Evolutionary conservation across 2,888 invertebrate genomes (phyloP), one percentile per base, ranked within the genome.

Genomic region (Liodrosophila aerea): DNA sequence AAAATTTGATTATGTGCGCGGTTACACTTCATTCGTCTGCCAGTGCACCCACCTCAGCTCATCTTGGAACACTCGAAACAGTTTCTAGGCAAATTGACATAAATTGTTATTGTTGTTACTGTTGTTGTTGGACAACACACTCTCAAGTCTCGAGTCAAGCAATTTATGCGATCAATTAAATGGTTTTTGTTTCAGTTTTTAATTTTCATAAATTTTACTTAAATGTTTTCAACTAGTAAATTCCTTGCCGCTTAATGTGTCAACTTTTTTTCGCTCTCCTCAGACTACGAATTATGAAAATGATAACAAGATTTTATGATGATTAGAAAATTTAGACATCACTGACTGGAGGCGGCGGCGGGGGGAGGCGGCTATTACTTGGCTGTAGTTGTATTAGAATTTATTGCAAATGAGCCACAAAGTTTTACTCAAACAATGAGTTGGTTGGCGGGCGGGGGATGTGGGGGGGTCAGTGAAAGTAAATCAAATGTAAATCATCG

Each of bases 131-230:
- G 27, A 33, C 16, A 45, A 33, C 27, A 30, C 33, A 51, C 45
- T 45, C 62, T 53, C 44, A 22, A 22, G 22, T 22, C 22, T n/a
- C 3, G 22, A 5, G 22, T 56, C 74, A 52, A 65, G 44, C 64
- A 85, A 87, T 86, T 86, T 86, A 86, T 86, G 87, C 57, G 76
- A 74, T 84, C 86, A 86, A 87, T 86, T 86, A 86, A 87, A 80
- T 73, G 13, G 13, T 83, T 81, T 73, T 40, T 40, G 34, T 86
- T 56, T 74, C 37, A 61, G 57, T 82, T 87, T 88, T 88, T 88
- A 88, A 88, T 88, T 88, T 88, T 87, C 88, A 88, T 88, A 88
- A 88, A 88, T 88, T 88, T 85, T 73, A 82, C 83, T 88, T 87
- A 87, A 87, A 80, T 84, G 73, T 68, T 73, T 64, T 65, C 43